Evolutionary conservation across 2,113 vertebrate species (phyloP).

Genomic region (Haplochromis vanheusdeni): DNA sequence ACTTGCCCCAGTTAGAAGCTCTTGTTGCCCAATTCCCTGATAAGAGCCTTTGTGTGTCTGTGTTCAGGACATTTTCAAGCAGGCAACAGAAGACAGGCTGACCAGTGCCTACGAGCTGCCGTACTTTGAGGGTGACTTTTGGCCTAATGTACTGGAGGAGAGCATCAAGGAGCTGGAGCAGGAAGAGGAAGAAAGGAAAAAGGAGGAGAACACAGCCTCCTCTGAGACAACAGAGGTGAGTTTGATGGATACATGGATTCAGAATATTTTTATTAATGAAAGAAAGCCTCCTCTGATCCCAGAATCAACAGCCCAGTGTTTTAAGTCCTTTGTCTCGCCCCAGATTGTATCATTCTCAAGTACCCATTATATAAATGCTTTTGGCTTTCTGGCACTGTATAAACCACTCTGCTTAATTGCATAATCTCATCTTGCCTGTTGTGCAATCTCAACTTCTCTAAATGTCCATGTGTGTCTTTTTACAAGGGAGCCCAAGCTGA

Average conservation of each 20-base stretch:
- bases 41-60: neutral
- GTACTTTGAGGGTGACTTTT: conserved; percentile 98
- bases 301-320: neutral
- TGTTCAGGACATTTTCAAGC: conserved; percentile 95
- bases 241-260: neutral
- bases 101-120: conserved; percentile 95
- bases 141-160: conserved; percentile 97
- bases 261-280: neutral
- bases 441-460: neutral
- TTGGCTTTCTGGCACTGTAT: neutral
- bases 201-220: conserved; percentile 93
- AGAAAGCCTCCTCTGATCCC: neutral
- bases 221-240: conserved; percentile 88
- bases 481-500: conserved; percentile 87
- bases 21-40: neutral
- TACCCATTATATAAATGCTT: conserved; percentile 5
- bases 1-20: neutral
- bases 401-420: conserved; percentile 13
- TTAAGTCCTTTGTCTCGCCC: neutral
- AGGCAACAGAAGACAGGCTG: conserved; percentile 92
- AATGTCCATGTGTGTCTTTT: neutral
- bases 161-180: conserved; percentile 98
- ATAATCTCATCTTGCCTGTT: neutral
- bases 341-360: conserved; percentile 11
- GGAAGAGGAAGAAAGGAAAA: conserved; percentile 96